Percentiles rank a stretch among this genome's conserved stretches.
phyloP scores from a whole-genome alignment of 2,797 vertebrate genomes.

The Manis pentadactyla region DNA sequence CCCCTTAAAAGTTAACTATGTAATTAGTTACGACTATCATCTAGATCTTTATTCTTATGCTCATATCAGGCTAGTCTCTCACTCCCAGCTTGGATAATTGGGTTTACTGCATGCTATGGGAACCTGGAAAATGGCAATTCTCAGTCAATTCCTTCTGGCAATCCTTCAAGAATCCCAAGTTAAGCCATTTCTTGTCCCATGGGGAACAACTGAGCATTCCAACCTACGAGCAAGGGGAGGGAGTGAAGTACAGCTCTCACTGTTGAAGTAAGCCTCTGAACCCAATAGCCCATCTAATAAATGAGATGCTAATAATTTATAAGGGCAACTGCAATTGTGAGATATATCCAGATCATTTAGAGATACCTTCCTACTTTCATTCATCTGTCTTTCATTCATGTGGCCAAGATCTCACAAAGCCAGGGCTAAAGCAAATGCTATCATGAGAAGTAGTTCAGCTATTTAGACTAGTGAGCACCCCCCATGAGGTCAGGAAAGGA shows the following conservation, averaged over 20 bases:
- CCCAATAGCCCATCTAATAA: neutral
- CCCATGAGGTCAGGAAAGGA: neutral
- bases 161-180: slow-evolving; percentile 66
- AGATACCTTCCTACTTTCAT: neutral
- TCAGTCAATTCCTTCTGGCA: slow-evolving; percentile 68
- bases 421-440: neutral
- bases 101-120: slow-evolving; percentile 36
- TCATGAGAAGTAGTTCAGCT: neutral
- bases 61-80: neutral
- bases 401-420: neutral
- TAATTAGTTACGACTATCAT: neutral
- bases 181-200: slow-evolving; percentile 47
- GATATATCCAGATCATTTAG: neutral
- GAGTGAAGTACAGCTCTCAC: neutral
- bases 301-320: neutral
- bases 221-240: slow-evolving; percentile 36
- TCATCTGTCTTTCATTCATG: neutral
- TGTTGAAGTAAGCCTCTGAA: neutral
- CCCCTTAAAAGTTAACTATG: neutral
- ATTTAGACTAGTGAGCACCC: neutral
- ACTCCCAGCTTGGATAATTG: slow-evolving; percentile 51
- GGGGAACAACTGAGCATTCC: slow-evolving; percentile 14
- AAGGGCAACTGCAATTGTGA: neutral
- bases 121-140: slow-evolving; percentile 70
- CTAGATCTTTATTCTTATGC: neutral